Evolutionary conservation across 2,888 invertebrate species (phyloP), one percentile per base, ranked within the genome.

Genomic region (Philonicus albiceps): DNA sequence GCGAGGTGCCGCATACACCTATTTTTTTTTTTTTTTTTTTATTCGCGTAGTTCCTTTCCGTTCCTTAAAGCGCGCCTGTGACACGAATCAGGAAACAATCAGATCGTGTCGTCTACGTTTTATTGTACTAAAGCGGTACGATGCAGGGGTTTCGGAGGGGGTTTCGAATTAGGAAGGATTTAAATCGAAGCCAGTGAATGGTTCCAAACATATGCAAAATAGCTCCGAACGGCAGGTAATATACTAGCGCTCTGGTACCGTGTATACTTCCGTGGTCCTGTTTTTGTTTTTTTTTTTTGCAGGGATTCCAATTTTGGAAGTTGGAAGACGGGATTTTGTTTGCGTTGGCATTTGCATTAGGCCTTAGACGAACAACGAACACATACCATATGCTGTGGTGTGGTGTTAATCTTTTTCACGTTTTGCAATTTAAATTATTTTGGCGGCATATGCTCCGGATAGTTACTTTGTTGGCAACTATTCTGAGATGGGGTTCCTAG

Each of bases 391-490:
- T 40, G 78, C 78, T 49, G 22, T 7, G 64, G 49, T 78, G 40
- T 22, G 64, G 34, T 31, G 55, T 81, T 81, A 55, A 81, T 81
- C 81, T 81, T 81, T 27, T 53, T 81, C 34, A 16, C 64, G 55
- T 81, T 81, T 81, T 81, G 81, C 81, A 81, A 81, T 81, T 81
- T 81, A 81, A 81, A 81, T 81, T 78, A 37, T 76, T 78, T 81
- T 81, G 80, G 81, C 64, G 55, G 81, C 81, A 81, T 81, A 64
- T 81, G 81, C 34, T 55, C 2, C n/a, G 8, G 34, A 81, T 81
- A 81, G 81, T 81, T 81, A 81, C 49, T 81, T 55, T 81, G 81
- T 81, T 55, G 55, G 19, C 81, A 30, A 64, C 27, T 49, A 31
- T 64, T 22, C 8, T 6, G 64, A 64, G 64, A 11, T 64, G 64